Evolutionary conservation across 1,140 invertebrate species (phyloP).

Genomic region (Goniozus legneri): DNA sequence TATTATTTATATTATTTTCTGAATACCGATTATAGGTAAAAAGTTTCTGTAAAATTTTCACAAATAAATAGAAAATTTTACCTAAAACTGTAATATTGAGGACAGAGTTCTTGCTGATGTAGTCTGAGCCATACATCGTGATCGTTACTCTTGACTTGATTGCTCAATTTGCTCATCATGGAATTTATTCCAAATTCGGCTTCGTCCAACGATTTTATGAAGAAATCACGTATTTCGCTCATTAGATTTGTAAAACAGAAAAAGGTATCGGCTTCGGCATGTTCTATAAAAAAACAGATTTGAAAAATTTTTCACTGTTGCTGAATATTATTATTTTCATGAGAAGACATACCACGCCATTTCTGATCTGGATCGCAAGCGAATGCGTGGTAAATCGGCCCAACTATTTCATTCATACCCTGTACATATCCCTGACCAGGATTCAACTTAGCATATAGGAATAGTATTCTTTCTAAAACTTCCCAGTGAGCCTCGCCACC

Average conservation of each 20-base stretch:
- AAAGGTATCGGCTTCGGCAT: constrained; percentile 96
- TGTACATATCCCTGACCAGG: constrained; percentile 97
- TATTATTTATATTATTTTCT: no score
- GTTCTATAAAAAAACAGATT: constrained; percentile 60
- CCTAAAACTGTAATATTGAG: constrained; percentile 95
- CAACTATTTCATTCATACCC: constrained; percentile 99
- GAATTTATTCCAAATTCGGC: constrained; percentile 83
- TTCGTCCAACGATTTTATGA: constrained; percentile 93
- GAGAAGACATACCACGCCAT: constrained; percentile 75
- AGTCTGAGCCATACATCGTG: constrained; percentile 72
- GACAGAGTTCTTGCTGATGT: constrained; percentile 79
- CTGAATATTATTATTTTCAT: no score
- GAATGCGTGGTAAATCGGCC: constrained; percentile 97
- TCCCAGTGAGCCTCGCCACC: constrained; percentile 93
- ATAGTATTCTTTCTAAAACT: constrained; percentile 94
- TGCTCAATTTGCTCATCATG: constrained; percentile 77
- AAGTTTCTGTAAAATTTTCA: neutral
- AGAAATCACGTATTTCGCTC: constrained; percentile 96
- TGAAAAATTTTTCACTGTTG: no score
- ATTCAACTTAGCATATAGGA: constrained; percentile 97
- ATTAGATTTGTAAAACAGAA: constrained; percentile 97
- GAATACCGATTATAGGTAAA: neutral
- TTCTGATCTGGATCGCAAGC: constrained; percentile 82
- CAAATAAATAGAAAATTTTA: constrained; percentile 33
- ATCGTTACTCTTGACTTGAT: constrained; percentile 75